Evolutionary conservation across 2,888 invertebrate species (phyloP), one percentile per base, ranked within the genome.

Genomic region (Sinotaia quadrata): DNA sequence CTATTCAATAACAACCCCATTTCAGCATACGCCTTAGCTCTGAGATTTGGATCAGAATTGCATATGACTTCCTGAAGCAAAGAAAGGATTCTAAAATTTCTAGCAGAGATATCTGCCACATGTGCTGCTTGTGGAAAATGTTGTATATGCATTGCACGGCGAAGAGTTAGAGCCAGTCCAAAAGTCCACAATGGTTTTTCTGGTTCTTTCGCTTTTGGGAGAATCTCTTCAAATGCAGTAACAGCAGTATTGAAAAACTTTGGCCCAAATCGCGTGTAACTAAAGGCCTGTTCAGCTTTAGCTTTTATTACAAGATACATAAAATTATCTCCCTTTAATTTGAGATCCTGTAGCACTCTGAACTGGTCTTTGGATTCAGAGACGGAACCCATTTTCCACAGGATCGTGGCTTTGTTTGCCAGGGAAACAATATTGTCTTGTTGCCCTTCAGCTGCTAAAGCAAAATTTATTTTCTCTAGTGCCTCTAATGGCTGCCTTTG

Each of bases 11-110:
- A 15, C 24, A 56, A 34, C 4, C 44, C 65, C 1, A 56, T 29
- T 56, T 65, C 65, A 27, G 65, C 54, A 41, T 56, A 65, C 10
- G 56, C 47, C n/a, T 56, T 65, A 8, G 56, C 56, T 33, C 34
- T 54, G 15, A 65, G n/a, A 34, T 34, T 65, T 34, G 5, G 4
- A 21, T 7, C 29, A 0, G 34, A 1, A 24, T 24, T 34, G 2
- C 36, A 1, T 24, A 24, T 44, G 33, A 61, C 51, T 2, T 61
- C 61, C 21, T 29, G 2, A 21, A 61, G 15, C 2, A 49, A 1
- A 8, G 12, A 36, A 1, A 61, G 51, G n/a, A 61, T 4, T 34
- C 44, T 29, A 12, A 12, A 12, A 33, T 60, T 34, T 10, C 18
- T 15, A 3, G 8, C 47, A 31, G n/a, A 51, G 1, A 34, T 36